Conservation (phyloP, 2,797 vertebrate genomes). For the Corythornis leucogaster region DNA sequence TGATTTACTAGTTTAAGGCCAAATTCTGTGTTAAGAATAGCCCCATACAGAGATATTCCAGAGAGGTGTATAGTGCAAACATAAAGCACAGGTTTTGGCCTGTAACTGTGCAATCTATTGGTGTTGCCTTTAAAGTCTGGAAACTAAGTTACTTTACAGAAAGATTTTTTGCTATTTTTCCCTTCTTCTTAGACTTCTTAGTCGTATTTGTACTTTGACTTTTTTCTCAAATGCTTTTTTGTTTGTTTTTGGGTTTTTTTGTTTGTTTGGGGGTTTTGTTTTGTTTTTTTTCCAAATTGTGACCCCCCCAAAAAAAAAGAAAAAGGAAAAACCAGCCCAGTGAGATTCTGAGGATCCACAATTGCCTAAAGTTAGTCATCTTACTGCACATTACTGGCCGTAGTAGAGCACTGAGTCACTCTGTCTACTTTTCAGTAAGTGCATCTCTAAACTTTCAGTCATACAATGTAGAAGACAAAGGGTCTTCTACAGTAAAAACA, state of each 20-base stretch:
- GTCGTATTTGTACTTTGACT: neutral
- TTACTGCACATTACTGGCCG: neutral
- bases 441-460: neutral
- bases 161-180: neutral
- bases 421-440: neutral
- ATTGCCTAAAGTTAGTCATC: slow-evolving; percentile 12
- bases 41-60: neutral
- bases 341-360: slow-evolving; percentile 1
- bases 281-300: neutral
- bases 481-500: neutral
- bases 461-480: neutral
- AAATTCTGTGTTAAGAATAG: neutral
- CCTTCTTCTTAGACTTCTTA: neutral
- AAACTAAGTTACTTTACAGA: neutral
- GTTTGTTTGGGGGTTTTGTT: too few relatives aligned
- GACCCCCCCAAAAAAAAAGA: neutral
- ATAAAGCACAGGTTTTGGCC: neutral
- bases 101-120: neutral
- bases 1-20: neutral
- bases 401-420: neutral
- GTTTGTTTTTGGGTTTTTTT: neutral
- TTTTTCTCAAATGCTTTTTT: neutral
- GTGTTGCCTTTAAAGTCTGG: neutral
- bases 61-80: neutral
- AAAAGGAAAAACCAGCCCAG: neutral